phyloP scores from a whole-genome alignment of 1,140 invertebrate species.

The Berghia stephanieae region DNA sequence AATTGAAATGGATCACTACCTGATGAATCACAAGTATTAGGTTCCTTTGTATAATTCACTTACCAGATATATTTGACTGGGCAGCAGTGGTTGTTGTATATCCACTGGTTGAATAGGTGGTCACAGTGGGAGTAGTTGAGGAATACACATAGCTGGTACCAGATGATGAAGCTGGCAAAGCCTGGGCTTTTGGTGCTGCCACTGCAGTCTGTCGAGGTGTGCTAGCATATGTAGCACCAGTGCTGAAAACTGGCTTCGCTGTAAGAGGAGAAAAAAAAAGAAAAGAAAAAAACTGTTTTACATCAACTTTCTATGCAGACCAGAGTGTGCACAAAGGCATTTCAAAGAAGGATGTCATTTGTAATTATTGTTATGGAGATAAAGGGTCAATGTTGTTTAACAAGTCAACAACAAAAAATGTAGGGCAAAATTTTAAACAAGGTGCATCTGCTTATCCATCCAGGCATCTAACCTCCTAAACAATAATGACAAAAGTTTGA shows the following conservation, averaged over 20 bases:
- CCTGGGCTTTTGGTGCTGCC: constrained; percentile 58
- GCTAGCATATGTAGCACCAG: constrained; percentile 68
- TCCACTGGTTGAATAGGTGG: constrained; percentile 52
- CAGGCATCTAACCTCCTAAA: too few relatives aligned
- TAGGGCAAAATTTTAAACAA: too few relatives aligned
- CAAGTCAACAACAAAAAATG: too few relatives aligned
- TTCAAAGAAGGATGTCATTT: neutral
- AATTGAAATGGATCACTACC: neutral
- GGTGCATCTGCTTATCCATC: too few relatives aligned
- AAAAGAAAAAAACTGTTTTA: neutral
- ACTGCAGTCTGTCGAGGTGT: constrained; percentile 54
- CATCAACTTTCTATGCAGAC: neutral
- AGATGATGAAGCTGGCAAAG: constrained; percentile 51
- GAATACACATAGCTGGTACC: constrained; percentile 59
- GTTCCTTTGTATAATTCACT: constrained; percentile 1
- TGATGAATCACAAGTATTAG: neutral
- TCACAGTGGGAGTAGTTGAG: constrained; percentile 46
- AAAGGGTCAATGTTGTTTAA: too few relatives aligned
- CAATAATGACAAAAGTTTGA: too few relatives aligned
- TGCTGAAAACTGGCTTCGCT: constrained; percentile 67
- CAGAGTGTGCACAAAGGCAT: neutral
- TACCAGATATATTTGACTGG: constrained; percentile 48
- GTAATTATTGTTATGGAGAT: neutral
- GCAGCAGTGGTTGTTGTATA: constrained; percentile 50
- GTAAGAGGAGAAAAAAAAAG: constrained; percentile 41